Evolutionary conservation across 2,113 vertebrate species (phyloP).

Genomic region (Entomyzon cyanotis): DNA sequence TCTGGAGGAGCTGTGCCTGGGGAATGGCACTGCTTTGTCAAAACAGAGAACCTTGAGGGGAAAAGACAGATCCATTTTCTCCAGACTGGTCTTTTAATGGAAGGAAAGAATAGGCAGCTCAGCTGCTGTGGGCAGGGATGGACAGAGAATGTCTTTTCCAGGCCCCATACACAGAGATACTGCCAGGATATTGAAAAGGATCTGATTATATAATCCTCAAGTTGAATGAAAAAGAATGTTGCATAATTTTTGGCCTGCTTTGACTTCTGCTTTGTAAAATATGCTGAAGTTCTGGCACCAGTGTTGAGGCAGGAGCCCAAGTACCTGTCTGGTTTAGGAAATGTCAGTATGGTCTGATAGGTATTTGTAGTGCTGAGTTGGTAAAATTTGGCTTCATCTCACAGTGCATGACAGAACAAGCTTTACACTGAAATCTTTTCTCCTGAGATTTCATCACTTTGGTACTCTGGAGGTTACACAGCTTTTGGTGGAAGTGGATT

Average conservation of each 20-base stretch:
- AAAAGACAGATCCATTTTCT: neutral
- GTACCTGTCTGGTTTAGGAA: neutral
- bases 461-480: neutral
- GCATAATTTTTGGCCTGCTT: neutral
- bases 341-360: rapidly evolving
- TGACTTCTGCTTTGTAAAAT: neutral
- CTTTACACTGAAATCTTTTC: neutral
- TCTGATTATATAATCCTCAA: neutral
- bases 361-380: neutral
- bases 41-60: neutral
- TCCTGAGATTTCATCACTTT: neutral
- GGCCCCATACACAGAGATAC: neutral
- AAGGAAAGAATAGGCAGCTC: neutral
- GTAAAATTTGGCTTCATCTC: neutral
- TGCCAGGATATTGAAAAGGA: neutral
- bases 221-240: neutral
- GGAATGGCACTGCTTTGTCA: neutral
- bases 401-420: neutral
- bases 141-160: neutral
- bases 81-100: neutral
- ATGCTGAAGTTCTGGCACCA: neutral
- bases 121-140: neutral
- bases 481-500: neutral
- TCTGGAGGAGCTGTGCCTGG: neutral
- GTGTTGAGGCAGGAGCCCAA: neutral